Percentiles rank a stretch among this genome's conserved stretches.
phyloP scores from a whole-genome alignment of 2,888 invertebrate species.

The Coenonympha glycerion region DNA sequence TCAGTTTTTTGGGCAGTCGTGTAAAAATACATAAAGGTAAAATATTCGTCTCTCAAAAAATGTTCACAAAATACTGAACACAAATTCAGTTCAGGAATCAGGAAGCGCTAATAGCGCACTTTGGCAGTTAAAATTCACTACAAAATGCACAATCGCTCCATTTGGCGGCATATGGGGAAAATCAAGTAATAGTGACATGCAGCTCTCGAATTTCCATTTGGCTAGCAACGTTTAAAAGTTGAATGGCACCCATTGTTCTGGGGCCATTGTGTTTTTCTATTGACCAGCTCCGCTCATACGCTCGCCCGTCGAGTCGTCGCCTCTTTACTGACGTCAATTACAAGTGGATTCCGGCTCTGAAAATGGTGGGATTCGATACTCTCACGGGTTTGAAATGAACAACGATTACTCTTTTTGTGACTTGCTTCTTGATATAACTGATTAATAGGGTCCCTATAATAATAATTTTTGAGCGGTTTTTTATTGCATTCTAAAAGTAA shows the following conservation, averaged over 20 bases:
- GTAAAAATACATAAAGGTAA: too few relatives aligned
- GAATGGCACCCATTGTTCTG: slow-evolving; percentile 59
- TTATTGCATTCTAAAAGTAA: too few relatives aligned
- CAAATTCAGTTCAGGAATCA: neutral
- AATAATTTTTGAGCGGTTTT: too few relatives aligned
- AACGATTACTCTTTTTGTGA: too few relatives aligned
- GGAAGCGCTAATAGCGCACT: slow-evolving; percentile 19
- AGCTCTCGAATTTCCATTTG: slow-evolving; percentile 67
- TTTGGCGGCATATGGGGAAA: slow-evolving; percentile 38
- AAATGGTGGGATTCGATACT: slow-evolving; percentile 30
- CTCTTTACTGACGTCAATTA: slow-evolving; percentile 49
- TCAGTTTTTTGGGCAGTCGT: too few relatives aligned
- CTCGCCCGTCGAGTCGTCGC: slow-evolving; percentile 48
- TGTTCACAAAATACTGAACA: neutral
- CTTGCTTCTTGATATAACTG: too few relatives aligned
- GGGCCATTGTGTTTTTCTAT: slow-evolving; percentile 68
- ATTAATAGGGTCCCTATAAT: too few relatives aligned
- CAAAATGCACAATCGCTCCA: slow-evolving; percentile 26
- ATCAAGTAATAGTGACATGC: slow-evolving; percentile 48
- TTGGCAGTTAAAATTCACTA: slow-evolving; percentile 18
- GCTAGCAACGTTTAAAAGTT: slow-evolving; percentile 62
- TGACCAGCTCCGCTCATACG: slow-evolving; percentile 58
- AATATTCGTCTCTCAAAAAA: neutral
- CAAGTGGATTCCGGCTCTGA: slow-evolving; percentile 43
- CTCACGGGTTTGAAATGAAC: slow-evolving; percentile 3